Percentiles rank a stretch among this genome's conserved stretches.
These are phyloP conservation scores for Ictidomys tridecemlineatus DNA, from an alignment of 2,113 vertebrate species.

Conservation along the genomic window DNA sequence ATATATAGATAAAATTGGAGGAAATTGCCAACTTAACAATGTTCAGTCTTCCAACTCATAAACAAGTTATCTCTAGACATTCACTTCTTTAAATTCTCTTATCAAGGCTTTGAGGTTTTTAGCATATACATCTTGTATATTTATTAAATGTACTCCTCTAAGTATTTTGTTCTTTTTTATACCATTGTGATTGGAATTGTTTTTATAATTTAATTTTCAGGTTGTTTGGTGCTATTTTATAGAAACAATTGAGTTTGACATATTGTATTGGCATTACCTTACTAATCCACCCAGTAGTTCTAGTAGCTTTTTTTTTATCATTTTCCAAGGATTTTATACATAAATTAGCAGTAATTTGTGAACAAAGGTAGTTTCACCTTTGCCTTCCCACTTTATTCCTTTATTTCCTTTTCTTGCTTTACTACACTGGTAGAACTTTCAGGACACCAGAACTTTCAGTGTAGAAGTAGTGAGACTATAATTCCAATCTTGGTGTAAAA, in stretches of 20 bases:
- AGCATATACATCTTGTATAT: not conserved
- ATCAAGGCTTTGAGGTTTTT: not conserved
- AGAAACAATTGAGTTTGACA: not conserved
- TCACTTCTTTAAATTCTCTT: not conserved
- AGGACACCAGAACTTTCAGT: not conserved
- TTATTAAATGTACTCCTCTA: not conserved
- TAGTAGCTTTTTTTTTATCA: too few species aligned
- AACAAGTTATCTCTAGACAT: not conserved
- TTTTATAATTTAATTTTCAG: constrained; percentile 17
- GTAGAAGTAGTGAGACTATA: not conserved
- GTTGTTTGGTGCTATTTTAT: not conserved
- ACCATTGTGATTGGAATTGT: not conserved
- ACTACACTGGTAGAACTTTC: not conserved
- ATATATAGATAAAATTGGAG: not conserved
- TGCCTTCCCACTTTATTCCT: not conserved
- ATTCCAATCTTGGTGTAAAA: not conserved
- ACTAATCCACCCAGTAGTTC: not conserved
- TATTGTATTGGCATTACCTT: not conserved
- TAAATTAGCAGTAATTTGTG: not conserved
- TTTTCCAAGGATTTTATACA: too few species aligned
- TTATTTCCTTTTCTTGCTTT: not conserved
- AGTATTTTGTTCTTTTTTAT: not conserved
- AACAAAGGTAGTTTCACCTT: not conserved
- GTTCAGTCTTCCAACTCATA: not conserved
- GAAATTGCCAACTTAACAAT: not conserved